Evolutionary conservation across 37 sponge, comb jelly and placozoan genomes (phyloP).

Genomic region (Halisarca cf. caerulea): DNA sequence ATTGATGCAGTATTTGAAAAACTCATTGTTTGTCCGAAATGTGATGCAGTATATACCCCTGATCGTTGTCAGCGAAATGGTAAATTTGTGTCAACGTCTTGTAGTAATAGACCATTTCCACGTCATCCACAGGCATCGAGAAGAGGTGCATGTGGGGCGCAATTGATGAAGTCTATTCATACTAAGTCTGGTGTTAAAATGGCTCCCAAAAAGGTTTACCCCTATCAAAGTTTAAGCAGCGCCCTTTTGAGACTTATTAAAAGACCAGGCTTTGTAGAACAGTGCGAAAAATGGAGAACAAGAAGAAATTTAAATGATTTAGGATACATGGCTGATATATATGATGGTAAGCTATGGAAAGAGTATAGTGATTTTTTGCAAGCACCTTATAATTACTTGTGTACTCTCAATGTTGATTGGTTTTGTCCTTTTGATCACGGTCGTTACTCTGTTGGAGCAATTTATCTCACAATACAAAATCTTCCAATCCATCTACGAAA

Average conservation of each 20-base stretch:
- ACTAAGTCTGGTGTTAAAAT: slow-evolving; percentile 9
- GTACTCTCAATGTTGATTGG: slow-evolving; percentile 63
- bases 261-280: slow-evolving; percentile 33
- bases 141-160: slow-evolving; percentile 29
- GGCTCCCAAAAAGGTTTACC: slow-evolving; percentile 11
- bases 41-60: slow-evolving; percentile 48
- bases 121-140: slow-evolving; percentile 43
- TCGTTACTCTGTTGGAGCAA: slow-evolving; percentile 57
- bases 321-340: slow-evolving; percentile 37
- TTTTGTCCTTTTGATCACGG: slow-evolving; percentile 34
- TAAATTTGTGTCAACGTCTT: slow-evolving; percentile 22
- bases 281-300: slow-evolving; percentile 37
- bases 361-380: slow-evolving; percentile 23
- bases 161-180: no score
- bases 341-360: slow-evolving; percentile 60
- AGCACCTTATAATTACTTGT: slow-evolving; percentile 34
- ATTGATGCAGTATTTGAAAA: neutral
- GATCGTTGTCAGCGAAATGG: slow-evolving; percentile 38
- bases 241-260: neutral
- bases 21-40: slow-evolving; percentile 62
- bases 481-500: slow-evolving; percentile 38
- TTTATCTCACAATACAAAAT: slow-evolving; percentile 64
- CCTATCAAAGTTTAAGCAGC: slow-evolving; percentile 11
- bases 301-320: neutral
- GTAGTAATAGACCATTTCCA: slow-evolving; percentile 46